Base-by-base conservation (phyloP, 1,140 invertebrate genomes). In the Carposina sasakii region DNA sequence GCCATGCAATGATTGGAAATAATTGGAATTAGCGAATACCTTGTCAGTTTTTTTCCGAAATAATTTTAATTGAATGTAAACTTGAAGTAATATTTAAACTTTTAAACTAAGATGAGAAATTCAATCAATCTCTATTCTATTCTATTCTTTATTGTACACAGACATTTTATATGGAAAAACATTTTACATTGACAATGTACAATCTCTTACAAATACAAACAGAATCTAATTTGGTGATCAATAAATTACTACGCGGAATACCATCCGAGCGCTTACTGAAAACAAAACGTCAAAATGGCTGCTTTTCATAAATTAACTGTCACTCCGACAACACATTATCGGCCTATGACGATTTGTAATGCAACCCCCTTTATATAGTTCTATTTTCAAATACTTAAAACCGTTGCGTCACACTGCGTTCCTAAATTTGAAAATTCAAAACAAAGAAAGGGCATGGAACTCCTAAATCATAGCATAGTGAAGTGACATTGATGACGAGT, bases 391-490 rank as follows among this genome's bases (percentile, higher is more conserved):
- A 53, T 36, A 13, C n/a, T 13, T 52, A 54, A 47, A 47, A 51
- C 41, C 55, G 43, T 51, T 54, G 48, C 50, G 40, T 56, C 54
- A 61, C 57, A 57, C 53, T 67, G 52, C 50, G 53, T 60, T 69
- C 61, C n/a, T 53, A 54, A 67, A 65, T 70, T 75, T 64, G 47
- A 64, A 68, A 71, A 59, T 67, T 56, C 54, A 52, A 72, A 76
- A 81, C 76, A 81, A 81, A 81, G 76, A 75, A 78, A 78, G 76
- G 71, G 71, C 73, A 76, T 50, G 57, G 75, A 76, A 81, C 76
- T 73, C 66, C 72, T 77, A 76, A 76, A 77, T 77, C 71, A 74
- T 68, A 57, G 50, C 63, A 71, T 66, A 63, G 62, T 63, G 63
- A 68, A 55, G 72, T 60, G 73, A 79, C 76, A 70, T 76, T 71